Conservation (phyloP, 2,888 invertebrate genomes). For the Shargacucullia verbasci region DNA sequence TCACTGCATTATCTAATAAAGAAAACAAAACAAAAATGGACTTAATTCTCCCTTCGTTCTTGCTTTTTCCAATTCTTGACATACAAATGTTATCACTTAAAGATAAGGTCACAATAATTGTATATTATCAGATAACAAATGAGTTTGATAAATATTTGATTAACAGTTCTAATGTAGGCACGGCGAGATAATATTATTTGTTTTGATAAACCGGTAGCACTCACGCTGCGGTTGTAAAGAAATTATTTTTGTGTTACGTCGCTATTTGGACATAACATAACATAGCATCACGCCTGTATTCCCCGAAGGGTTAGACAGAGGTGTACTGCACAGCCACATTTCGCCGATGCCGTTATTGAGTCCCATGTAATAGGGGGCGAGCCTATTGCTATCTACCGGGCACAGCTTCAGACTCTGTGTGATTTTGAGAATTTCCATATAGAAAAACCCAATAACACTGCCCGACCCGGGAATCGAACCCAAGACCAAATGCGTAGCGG, state of each 20-base stretch:
- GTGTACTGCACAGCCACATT: too few species aligned
- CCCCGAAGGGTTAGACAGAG: too few species aligned
- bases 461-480: too few species aligned
- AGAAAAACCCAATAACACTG: too few species aligned
- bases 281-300: too few species aligned
- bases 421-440: too few species aligned
- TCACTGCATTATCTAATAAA: neutral
- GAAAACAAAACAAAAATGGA: neutral
- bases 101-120: constrained; percentile 22
- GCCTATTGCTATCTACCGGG: too few species aligned
- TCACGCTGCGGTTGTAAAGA: neutral
- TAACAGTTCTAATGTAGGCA: constrained; percentile 17
- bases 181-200: constrained; percentile 23
- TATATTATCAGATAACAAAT: constrained; percentile 31
- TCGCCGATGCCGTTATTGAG: too few species aligned
- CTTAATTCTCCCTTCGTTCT: too few species aligned
- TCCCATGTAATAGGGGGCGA: too few species aligned
- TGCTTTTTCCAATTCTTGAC: constrained; percentile 1
- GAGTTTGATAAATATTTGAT: constrained; percentile 37
- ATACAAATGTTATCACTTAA: constrained; percentile 20
- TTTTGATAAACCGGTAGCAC: constrained; percentile 29
- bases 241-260: neutral
- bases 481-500: too few species aligned
- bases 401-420: too few species aligned
- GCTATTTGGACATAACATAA: constrained; percentile 13